Percentiles rank a stretch among this genome's conserved stretches.
These are phyloP conservation scores for Tenthredo amoena DNA, from an alignment of 2,888 invertebrate species.

Conservation along the genomic window DNA sequence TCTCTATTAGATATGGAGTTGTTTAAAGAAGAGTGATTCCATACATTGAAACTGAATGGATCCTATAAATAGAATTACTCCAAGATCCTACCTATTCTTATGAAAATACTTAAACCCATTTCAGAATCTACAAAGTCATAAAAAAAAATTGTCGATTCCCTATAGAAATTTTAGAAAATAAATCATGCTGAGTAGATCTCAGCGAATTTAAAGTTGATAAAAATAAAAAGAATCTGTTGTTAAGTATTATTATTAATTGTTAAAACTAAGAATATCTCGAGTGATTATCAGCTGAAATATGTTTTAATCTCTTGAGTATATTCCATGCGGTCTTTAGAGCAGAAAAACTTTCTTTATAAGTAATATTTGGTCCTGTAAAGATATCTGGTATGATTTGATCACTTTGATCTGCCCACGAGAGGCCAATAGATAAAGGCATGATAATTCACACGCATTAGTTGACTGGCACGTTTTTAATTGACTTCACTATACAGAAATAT, in stretches of 20 bases:
- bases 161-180: slow-evolving; percentile 3
- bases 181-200: slow-evolving; percentile 48
- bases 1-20: slow-evolving; percentile 3
- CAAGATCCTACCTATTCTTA: slow-evolving; percentile 8
- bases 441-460: slow-evolving; percentile 35
- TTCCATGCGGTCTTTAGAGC: slow-evolving; percentile 7
- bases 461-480: slow-evolving; percentile 29
- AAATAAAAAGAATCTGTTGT: slow-evolving; percentile 31
- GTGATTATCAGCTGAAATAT: slow-evolving; percentile 30
- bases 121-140: slow-evolving; percentile 1
- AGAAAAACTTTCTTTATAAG: not conserved
- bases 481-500: not conserved
- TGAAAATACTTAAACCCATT: slow-evolving; percentile 16
- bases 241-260: slow-evolving; percentile 51
- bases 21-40: not conserved
- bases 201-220: slow-evolving; percentile 34
- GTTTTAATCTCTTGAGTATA: slow-evolving; percentile 13
- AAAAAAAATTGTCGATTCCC: slow-evolving; percentile 21
- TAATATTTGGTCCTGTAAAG: not conserved
- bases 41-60: not conserved
- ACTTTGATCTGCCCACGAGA: not conserved
- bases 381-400: not conserved
- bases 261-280: slow-evolving; percentile 42
- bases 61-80: slow-evolving; percentile 3
- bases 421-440: slow-evolving; percentile 11